Percentiles rank a stretch among this genome's conserved stretches.
These are phyloP conservation scores for Drosophila sordidula DNA, from an alignment of 2,888 invertebrate genomes.

Conservation along the genomic window DNA sequence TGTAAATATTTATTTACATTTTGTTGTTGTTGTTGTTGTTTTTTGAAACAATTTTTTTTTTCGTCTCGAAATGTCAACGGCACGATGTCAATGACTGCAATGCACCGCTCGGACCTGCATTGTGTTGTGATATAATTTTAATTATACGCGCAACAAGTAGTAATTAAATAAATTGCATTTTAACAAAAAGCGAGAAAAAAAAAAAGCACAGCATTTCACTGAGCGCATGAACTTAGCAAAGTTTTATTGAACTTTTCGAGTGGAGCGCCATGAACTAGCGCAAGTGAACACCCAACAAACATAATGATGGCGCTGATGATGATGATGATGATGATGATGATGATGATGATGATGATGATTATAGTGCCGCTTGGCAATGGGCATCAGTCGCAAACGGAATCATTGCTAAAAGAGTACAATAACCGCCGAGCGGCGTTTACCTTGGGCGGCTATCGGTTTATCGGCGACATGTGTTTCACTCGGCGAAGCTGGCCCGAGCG, in stretches of 20 bases:
- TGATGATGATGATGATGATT: slow-evolving; percentile 9
- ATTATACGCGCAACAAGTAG: slow-evolving; percentile 55
- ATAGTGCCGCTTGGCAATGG: slow-evolving; percentile 54
- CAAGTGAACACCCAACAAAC: slow-evolving; percentile 1
- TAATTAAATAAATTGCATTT: slow-evolving; percentile 55
- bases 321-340: slow-evolving; percentile 12
- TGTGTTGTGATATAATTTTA: slow-evolving; percentile 59
- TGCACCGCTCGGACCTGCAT: slow-evolving; percentile 35
- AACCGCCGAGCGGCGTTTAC: slow-evolving; percentile 58
- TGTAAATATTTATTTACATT: slow-evolving; percentile 55
- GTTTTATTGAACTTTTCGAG: slow-evolving; percentile 71
- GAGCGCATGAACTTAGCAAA: slow-evolving; percentile 50
- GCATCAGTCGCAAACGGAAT: slow-evolving; percentile 31
- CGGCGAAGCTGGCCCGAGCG: slow-evolving; percentile 1
- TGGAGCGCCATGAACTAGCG: slow-evolving; percentile 52
- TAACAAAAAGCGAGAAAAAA: slow-evolving; percentile 10
- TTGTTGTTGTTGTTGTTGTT: slow-evolving; percentile 6
- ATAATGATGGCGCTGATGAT: too few species aligned
- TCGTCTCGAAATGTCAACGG: slow-evolving; percentile 51
- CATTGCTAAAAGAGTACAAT: slow-evolving; percentile 66
- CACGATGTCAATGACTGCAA: slow-evolving; percentile 58
- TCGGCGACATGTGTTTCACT: slow-evolving; percentile 52
- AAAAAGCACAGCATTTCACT: slow-evolving; percentile 45
- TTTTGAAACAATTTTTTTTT: slow-evolving; percentile 7
- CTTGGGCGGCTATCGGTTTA: slow-evolving; percentile 39